phyloP scores from a whole-genome alignment of 2,797 vertebrate species.

The Sandelia bainsii region DNA sequence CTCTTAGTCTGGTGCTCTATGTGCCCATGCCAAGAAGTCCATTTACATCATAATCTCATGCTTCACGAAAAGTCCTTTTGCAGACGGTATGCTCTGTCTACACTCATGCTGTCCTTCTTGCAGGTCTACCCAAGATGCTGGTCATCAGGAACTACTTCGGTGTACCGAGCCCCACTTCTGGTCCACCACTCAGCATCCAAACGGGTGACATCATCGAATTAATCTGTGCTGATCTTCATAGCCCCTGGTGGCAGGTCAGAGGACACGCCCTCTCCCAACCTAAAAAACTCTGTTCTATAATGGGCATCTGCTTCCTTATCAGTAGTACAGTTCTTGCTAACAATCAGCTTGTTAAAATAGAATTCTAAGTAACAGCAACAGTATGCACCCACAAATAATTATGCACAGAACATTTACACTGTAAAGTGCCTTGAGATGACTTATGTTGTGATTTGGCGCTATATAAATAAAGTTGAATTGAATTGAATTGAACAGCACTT shows the following conservation, averaged over 20 bases:
- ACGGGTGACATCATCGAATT: constrained; percentile 92
- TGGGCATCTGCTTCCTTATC: background rate
- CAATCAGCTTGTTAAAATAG: constrained; percentile 23
- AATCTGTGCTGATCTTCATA: constrained; percentile 91
- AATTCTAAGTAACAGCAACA: background rate
- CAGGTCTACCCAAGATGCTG: constrained; percentile 95
- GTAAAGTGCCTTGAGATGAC: no score
- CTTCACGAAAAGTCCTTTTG: no score
- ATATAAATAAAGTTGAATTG: no score
- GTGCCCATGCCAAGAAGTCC: no score
- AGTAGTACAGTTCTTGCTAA: constrained; percentile 15
- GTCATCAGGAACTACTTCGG: constrained; percentile 92
- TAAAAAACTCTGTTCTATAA: background rate
- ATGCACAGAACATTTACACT: no score
- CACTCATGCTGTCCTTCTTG: background rate
- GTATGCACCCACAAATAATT: constrained; percentile 15
- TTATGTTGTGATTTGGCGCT: no score
- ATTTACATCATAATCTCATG: no score
- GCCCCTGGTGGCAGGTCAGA: constrained; percentile 96
- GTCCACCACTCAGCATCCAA: constrained; percentile 90
- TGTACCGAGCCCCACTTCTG: constrained; percentile 86
- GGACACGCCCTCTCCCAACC: constrained; percentile 10
- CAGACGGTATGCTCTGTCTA: background rate
- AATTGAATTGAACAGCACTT: no score
- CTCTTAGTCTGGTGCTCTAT: no score